phyloP scores from a whole-genome alignment of 2,113 vertebrate species.

The Serilophus lunatus region DNA sequence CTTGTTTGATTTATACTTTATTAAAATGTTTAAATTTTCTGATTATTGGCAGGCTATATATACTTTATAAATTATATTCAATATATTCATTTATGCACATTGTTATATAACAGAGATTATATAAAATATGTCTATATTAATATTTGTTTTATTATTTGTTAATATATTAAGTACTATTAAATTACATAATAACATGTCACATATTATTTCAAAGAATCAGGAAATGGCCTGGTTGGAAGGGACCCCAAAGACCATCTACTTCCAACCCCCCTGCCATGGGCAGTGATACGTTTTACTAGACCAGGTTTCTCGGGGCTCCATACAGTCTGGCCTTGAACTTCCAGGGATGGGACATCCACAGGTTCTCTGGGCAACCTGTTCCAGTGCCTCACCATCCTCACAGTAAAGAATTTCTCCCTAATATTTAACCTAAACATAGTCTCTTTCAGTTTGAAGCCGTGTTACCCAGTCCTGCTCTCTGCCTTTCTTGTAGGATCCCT shows the following conservation, averaged over 20 bases:
- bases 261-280: background rate
- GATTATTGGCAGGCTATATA: background rate
- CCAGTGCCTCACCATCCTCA: background rate
- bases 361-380: background rate
- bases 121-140: background rate
- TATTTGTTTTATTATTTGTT: background rate
- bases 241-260: fast-evolving
- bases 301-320: background rate
- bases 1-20: background rate
- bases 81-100: background rate
- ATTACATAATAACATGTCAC: background rate
- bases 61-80: background rate
- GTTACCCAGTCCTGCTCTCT: background rate
- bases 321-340: background rate
- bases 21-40: background rate
- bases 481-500: background rate
- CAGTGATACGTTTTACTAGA: background rate
- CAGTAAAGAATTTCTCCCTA: background rate
- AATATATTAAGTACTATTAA: background rate
- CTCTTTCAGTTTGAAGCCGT: background rate
- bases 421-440: background rate
- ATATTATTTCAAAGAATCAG: background rate
- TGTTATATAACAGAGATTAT: background rate
- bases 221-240: background rate
- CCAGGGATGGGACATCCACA: background rate